phyloP scores from a whole-genome alignment of 2,113 vertebrate species.

The Ochotona curzoniae region DNA sequence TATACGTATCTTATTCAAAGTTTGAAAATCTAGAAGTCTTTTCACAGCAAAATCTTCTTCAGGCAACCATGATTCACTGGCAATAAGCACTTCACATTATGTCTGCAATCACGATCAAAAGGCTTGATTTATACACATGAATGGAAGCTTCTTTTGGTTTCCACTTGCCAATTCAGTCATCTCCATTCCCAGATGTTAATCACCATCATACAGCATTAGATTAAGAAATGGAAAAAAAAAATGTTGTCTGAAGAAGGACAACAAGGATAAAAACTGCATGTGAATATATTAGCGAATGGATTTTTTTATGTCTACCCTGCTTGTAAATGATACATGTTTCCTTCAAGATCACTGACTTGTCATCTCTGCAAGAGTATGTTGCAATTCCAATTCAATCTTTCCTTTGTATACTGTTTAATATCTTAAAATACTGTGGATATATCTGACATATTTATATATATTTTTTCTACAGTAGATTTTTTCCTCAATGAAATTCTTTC shows the following conservation, averaged over 20 bases:
- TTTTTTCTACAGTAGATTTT: slow-evolving; percentile 12
- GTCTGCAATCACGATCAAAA: slow-evolving; percentile 77
- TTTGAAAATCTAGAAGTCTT: slow-evolving; percentile 47
- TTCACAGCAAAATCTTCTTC: slow-evolving; percentile 52
- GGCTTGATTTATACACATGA: slow-evolving; percentile 67
- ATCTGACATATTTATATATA: background rate
- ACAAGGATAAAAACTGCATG: slow-evolving; percentile 48
- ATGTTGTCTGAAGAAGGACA: slow-evolving; percentile 53
- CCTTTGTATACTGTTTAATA: background rate
- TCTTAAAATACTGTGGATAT: too few relatives aligned
- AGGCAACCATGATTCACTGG: slow-evolving; percentile 66
- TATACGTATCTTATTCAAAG: slow-evolving; percentile 48
- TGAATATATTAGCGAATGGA: background rate
- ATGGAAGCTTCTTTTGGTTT: slow-evolving; percentile 67
- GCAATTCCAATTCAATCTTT: background rate
- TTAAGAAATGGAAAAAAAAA: slow-evolving; percentile 32
- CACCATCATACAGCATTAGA: slow-evolving; percentile 46
- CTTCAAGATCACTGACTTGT: background rate
- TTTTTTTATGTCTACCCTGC: background rate
- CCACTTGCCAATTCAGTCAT: slow-evolving; percentile 67
- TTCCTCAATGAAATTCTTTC: background rate
- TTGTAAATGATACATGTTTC: background rate
- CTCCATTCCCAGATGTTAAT: slow-evolving; percentile 75
- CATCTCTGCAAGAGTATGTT: background rate
- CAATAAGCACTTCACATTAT: slow-evolving; percentile 55